Percentiles rank a stretch among this genome's conserved stretches.
Evolutionary conservation across 1,140 invertebrate genomes (phyloP).

Genomic region (Whitmania pigra): DNA sequence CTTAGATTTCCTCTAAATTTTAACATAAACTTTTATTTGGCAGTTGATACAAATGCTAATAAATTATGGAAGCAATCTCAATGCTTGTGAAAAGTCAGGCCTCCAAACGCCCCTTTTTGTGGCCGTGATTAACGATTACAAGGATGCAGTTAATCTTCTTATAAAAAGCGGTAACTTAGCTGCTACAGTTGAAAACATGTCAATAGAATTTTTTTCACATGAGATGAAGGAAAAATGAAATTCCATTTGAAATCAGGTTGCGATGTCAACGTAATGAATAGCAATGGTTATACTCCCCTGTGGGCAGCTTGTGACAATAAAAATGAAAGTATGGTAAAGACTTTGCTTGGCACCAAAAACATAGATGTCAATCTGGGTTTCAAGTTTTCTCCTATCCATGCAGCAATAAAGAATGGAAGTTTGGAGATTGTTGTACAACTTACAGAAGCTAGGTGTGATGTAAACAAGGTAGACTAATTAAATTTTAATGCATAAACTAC

Average conservation of each 20-base stretch:
- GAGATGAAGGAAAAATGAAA: not conserved
- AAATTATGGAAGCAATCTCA: conserved; percentile 33
- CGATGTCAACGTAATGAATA: conserved; percentile 32
- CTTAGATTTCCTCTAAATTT: not conserved
- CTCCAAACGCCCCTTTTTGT: conserved; percentile 21
- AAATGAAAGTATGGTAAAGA: conserved; percentile 29
- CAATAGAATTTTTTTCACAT: not conserved
- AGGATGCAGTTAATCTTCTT: conserved; percentile 23
- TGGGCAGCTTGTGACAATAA: conserved; percentile 36
- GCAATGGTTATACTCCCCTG: conserved; percentile 31
- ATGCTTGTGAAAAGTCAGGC: conserved; percentile 29
- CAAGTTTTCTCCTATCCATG: conserved; percentile 32
- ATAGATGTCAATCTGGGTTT: conserved; percentile 26
- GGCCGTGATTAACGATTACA: conserved; percentile 19
- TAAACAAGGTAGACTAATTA: conserved; percentile 33
- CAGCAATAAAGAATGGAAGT: conserved; percentile 31
- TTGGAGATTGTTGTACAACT: conserved; percentile 30
- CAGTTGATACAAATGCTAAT: conserved; percentile 34
- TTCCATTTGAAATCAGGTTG: conserved; percentile 36
- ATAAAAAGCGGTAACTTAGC: conserved; percentile 20
- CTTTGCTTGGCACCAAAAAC: conserved; percentile 28
- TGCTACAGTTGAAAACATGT: not conserved
- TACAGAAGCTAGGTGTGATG: conserved; percentile 33
- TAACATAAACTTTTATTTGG: conserved; percentile 14
- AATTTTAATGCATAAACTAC: too few species aligned